Conservation (phyloP, 2,797 vertebrate species). For the Picus viridis region DNA sequence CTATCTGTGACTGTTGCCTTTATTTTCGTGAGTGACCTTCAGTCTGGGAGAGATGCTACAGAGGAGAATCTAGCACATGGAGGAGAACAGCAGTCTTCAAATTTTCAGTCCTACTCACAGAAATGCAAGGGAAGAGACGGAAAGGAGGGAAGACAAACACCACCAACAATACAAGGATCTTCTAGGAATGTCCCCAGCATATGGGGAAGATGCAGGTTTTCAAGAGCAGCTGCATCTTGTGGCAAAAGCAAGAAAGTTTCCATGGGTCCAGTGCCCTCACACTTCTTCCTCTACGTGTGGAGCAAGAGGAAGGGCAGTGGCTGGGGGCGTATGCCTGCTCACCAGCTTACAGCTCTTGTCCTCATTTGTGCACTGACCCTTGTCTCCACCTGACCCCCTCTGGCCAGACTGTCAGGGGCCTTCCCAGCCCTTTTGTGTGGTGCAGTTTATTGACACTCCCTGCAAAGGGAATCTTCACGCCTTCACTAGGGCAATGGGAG, state of each 20-base stretch:
- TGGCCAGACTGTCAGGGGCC: neutral
- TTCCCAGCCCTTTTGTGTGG: neutral
- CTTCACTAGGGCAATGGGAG: neutral
- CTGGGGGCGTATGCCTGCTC: neutral
- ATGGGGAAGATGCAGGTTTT: neutral
- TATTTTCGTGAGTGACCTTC: neutral
- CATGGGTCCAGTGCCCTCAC: rapidly evolving
- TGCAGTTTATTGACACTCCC: neutral
- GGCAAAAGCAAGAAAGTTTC: neutral
- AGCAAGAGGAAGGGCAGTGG: neutral
- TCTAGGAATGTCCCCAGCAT: neutral
- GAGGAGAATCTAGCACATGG: neutral
- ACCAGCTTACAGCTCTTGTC: neutral
- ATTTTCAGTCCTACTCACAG: neutral
- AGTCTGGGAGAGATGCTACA: neutral
- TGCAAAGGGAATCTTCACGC: neutral
- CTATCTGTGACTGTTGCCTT: neutral
- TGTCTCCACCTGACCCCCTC: rapidly evolving
- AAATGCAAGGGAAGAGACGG: neutral
- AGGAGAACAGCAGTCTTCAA: neutral
- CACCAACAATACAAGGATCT: neutral
- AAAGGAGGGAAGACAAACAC: neutral
- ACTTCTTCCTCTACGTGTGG: rapidly evolving
- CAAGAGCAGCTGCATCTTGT: neutral
- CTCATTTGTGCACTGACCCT: neutral